Conservation (phyloP, 1,140 invertebrate species). For the Augochlora pura region DNA sequence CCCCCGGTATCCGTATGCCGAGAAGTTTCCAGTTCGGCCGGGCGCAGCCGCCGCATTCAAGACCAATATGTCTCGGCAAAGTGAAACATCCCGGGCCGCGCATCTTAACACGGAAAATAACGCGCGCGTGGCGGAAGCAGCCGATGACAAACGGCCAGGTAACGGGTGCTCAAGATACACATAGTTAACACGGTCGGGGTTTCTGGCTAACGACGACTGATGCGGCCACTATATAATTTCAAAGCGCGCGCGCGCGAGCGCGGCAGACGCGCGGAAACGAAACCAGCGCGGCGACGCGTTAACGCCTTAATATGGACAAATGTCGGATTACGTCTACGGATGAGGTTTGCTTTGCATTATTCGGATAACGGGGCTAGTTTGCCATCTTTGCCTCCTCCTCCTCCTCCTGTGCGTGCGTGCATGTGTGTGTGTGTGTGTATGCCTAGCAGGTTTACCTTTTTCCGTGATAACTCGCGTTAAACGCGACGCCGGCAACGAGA, state of each 20-base stretch:
- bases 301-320: conserved; percentile 76
- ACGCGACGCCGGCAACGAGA: no score
- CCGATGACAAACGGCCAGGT: conserved; percentile 61
- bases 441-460: conserved; percentile 42
- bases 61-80: conserved; percentile 27
- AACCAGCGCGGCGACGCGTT: conserved; percentile 54
- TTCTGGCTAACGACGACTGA: conserved; percentile 68
- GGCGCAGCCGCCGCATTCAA: conserved; percentile 9
- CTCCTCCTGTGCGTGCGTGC: no score
- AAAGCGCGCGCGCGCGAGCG: conserved; percentile 51
- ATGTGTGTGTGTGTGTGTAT: neutral
- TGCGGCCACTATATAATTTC: conserved; percentile 73
- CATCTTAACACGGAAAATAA: conserved; percentile 59
- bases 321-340: conserved; percentile 75
- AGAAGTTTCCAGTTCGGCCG: neutral
- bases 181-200: conserved; percentile 62
- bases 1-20: neutral
- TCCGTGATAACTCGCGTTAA: neutral
- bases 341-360: conserved; percentile 77
- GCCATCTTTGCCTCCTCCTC: conserved; percentile 69
- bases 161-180: conserved; percentile 70
- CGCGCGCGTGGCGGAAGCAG: conserved; percentile 45
- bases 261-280: conserved; percentile 45
- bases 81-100: conserved; percentile 48
- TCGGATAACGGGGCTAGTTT: conserved; percentile 75